Evolutionary conservation across 2,113 vertebrate species (phyloP).

Genomic region (Semnornis frantzii): DNA sequence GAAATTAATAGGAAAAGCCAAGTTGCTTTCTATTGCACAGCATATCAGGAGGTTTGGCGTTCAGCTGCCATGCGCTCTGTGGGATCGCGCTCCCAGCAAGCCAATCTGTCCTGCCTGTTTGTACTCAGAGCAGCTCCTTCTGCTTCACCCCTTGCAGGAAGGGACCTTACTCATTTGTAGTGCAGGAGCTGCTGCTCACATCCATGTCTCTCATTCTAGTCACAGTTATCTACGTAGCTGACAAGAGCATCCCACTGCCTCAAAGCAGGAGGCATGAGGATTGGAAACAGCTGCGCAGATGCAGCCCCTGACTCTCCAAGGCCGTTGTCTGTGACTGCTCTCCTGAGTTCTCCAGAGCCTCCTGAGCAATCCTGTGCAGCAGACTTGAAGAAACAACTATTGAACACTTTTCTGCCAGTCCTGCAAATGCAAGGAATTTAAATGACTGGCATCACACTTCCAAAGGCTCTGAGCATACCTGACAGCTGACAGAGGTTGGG

Average conservation of each 20-base stretch:
- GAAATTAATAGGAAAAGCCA: slow-evolving; percentile 74
- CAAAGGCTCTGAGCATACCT: not conserved
- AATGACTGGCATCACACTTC: not conserved
- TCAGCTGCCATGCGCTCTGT: not conserved
- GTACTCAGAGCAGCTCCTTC: not conserved
- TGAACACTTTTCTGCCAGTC: not conserved
- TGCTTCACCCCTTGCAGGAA: not conserved
- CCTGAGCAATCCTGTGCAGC: not conserved
- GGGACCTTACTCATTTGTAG: not conserved
- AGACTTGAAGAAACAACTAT: not conserved
- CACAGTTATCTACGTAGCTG: rapidly evolving
- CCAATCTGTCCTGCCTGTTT: not conserved
- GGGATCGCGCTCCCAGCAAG: not conserved
- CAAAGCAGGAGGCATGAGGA: not conserved
- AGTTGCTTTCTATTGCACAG: slow-evolving; percentile 65
- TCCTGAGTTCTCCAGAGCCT: not conserved
- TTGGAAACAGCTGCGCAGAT: not conserved
- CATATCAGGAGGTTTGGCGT: not conserved
- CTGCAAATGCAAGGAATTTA: not conserved
- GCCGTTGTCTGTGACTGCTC: rapidly evolving
- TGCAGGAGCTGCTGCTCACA: not conserved
- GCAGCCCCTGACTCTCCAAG: not conserved
- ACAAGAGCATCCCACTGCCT: not conserved
- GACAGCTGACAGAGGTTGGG: not conserved
- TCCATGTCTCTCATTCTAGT: rapidly evolving